Evolutionary conservation across 92 coral and sea anemone genomes (phyloP).

Genomic region (Scolanthus callimorphus): DNA sequence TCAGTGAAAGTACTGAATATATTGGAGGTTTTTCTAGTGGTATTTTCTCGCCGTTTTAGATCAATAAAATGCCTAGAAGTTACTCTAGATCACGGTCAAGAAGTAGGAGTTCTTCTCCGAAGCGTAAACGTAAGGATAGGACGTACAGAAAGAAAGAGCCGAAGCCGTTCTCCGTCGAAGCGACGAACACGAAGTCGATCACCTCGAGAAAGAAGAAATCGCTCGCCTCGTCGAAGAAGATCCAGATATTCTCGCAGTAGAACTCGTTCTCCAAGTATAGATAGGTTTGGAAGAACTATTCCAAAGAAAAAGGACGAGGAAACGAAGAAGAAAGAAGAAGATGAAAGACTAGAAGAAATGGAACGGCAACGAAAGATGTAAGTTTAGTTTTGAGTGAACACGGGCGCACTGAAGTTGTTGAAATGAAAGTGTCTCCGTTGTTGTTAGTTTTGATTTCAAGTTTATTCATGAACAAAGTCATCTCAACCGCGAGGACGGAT

Average conservation of each 20-base stretch:
- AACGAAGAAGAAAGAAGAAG: conserved; percentile 79
- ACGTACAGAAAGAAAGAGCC: conserved; percentile 84
- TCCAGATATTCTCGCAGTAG: conserved; percentile 76
- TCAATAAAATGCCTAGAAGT: conserved; percentile 83
- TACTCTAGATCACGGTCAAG: conserved; percentile 89
- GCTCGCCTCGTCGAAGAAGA: conserved; percentile 71
- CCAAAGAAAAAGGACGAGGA: conserved; percentile 86
- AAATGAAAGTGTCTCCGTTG: too few species aligned
- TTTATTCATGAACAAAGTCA: too few species aligned
- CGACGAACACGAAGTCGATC: conserved; percentile 61
- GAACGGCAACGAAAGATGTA: conserved; percentile 96
- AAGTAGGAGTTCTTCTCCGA: conserved; percentile 91
- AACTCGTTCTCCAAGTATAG: conserved; percentile 94
- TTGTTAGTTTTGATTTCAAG: too few species aligned
- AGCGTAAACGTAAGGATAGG: conserved; percentile 88
- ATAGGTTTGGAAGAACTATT: conserved; percentile 93
- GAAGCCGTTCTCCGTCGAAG: conserved; percentile 58
- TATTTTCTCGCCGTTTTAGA: too few species aligned
- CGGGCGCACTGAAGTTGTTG: too few species aligned
- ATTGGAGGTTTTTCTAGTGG: too few species aligned
- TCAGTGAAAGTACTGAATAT: too few species aligned
- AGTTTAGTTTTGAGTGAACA: too few species aligned
- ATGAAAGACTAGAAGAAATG: conserved; percentile 83
- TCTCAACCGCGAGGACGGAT: too few species aligned
- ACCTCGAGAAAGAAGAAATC: conserved; percentile 61